Evolutionary conservation across 2,888 invertebrate species (phyloP), one percentile per base, ranked within the genome.

Genomic region (Carcina quercana): DNA sequence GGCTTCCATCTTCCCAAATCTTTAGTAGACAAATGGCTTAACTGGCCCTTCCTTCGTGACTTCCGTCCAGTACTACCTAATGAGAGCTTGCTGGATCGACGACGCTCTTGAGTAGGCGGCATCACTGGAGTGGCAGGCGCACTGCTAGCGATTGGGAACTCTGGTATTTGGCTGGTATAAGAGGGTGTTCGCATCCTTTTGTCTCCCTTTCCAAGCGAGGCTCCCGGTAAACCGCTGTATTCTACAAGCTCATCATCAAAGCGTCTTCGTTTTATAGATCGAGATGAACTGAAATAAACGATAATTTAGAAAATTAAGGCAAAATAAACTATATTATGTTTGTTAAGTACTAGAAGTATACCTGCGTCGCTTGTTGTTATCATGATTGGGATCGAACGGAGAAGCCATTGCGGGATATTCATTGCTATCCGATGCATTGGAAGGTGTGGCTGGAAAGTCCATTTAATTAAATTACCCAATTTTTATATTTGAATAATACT

Each of bases 211-310:
- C 79, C 76, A 13, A 82, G 50, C 1, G 85, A 83, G 2, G 83
- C 76, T 1, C 86, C 89, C 0, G 89, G 88, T 50, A 89, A 73
- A 29, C 91, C 89, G 66, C 94, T 95, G 47, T 94, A 95, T 54
- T 98, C 97, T 0, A 98, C 97, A 35, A 98, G 83, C 75, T 98
- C 98, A 86, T 98, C 98, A 64, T 98, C 98, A 75, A 98, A 98
- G 51, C 97, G 93, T 53, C 95, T 92, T 0, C 98, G 88, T 70
- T 97, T 98, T 53, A 98, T 97, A 1, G 97, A 97, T 36, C 98
- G 87, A 15, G 95, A 95, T 7, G 97, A 97, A 67, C 96, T 95
- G 59, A 60, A 72, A 74, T n/a, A n/a, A n/a, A 37, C 3, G 11
- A 6, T 10, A 24, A 10, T 24, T 11, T 24, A 24, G 20, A 5